A percentile compares a stretch with the other conserved stretches of the same genome.
These are phyloP conservation scores for Zelostemma sp. DNA, from an alignment of 1,140 invertebrate genomes.

Conservation along the genomic window DNA sequence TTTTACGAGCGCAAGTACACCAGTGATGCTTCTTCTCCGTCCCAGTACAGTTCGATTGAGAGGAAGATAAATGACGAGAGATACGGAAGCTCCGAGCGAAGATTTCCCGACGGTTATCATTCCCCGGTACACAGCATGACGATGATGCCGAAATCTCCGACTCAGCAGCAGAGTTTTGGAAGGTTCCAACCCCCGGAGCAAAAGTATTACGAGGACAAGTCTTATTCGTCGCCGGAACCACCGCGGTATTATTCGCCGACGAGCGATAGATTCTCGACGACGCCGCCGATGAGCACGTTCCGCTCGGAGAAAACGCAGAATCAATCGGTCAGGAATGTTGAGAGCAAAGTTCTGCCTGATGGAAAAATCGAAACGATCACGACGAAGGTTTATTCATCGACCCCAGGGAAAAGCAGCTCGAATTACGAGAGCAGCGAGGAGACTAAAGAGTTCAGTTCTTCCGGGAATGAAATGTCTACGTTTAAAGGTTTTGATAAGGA, in stretches of 20 bases:
- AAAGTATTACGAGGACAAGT: constrained; percentile 35
- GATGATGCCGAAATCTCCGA: constrained; percentile 32
- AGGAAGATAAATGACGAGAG: constrained; percentile 59
- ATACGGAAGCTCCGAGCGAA: constrained; percentile 32
- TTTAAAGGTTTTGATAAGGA: constrained; percentile 62
- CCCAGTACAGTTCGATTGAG: constrained; percentile 62
- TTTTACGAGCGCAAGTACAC: constrained; percentile 42
- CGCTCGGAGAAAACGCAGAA: constrained; percentile 49
- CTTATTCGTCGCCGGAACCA: constrained; percentile 31
- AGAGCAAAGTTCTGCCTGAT: constrained; percentile 52
- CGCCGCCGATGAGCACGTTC: constrained; percentile 58
- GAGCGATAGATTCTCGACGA: constrained; percentile 41
- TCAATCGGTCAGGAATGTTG: constrained; percentile 55
- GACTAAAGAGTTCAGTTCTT: constrained; percentile 56
- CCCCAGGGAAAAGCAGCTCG: constrained; percentile 56
- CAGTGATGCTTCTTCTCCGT: constrained; percentile 35
- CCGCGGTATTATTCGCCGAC: constrained; percentile 35
- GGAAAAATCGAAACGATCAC: constrained; percentile 60
- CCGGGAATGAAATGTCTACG: constrained; percentile 55
- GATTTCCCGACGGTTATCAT: constrained; percentile 26
- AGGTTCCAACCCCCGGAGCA: constrained; percentile 26
- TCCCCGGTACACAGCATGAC: constrained; percentile 37
- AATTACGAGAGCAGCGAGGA: constrained; percentile 67
- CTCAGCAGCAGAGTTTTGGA: constrained; percentile 16
- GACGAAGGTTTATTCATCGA: constrained; percentile 67